Percentiles rank a stretch among this genome's conserved stretches.
Evolutionary conservation across 2,888 invertebrate species (phyloP).

Genomic region (Nephrotoma guestfalica): DNA sequence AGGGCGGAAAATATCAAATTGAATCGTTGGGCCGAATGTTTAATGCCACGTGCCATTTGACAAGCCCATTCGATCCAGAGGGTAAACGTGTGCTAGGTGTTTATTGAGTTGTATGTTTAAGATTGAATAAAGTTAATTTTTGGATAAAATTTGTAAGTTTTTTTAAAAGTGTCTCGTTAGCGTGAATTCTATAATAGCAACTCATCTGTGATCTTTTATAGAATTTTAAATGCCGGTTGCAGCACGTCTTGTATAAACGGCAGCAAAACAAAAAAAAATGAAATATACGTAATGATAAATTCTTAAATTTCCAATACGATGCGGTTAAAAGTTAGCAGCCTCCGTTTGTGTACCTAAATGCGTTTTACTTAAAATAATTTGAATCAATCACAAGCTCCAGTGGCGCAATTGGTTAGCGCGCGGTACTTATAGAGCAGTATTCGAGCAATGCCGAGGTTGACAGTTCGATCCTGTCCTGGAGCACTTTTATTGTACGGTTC

Average conservation of each 20-base stretch:
- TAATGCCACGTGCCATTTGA: conserved; percentile 51
- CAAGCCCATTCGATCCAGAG: conserved; percentile 70
- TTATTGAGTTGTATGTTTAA: conserved; percentile 25
- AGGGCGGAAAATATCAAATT: conserved; percentile 58
- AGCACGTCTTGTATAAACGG: too few species aligned
- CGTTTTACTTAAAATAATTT: too few species aligned
- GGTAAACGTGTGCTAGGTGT: conserved; percentile 58
- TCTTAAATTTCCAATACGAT: too few species aligned
- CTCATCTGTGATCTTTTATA: too few species aligned
- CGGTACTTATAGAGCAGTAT: conserved; percentile 2
- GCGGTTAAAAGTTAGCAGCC: too few species aligned
- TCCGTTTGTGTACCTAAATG: too few species aligned
- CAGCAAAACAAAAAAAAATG: too few species aligned
- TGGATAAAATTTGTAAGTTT: too few species aligned
- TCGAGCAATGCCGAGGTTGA: neutral
- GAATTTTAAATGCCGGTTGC: too few species aligned
- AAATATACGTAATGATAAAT: too few species aligned
- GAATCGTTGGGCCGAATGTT: conserved; percentile 64
- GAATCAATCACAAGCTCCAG: neutral
- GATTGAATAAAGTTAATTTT: neutral
- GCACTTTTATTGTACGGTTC: neutral
- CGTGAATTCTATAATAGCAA: too few species aligned
- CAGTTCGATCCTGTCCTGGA: conserved; percentile 3
- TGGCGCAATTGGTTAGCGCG: conserved; percentile 6
- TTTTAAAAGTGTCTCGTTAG: too few species aligned